A percentile compares a stretch with the other conserved stretches of the same genome.
Evolutionary conservation across 2,113 vertebrate species (phyloP).

Genomic region (Carollia perspicillata): DNA sequence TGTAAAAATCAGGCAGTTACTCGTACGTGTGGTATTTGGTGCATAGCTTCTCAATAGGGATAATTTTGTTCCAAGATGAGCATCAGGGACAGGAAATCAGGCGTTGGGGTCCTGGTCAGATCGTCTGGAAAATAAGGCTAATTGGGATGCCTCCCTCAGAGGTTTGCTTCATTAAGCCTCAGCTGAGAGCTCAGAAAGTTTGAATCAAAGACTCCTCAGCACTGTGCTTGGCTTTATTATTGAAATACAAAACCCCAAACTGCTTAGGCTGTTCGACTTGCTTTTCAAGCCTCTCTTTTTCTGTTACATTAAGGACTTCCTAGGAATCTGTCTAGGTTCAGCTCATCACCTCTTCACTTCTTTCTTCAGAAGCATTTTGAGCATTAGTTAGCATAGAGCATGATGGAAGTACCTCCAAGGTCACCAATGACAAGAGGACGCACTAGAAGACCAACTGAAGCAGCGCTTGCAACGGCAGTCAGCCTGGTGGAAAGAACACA

Average conservation of each 20-base stretch:
- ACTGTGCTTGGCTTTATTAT: background rate
- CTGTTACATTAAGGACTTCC: background rate
- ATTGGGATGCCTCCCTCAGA: constrained; percentile 37
- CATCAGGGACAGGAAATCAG: background rate
- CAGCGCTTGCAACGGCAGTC: background rate
- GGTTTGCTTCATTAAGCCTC: constrained; percentile 13
- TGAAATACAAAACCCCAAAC: constrained; percentile 3
- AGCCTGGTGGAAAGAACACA: background rate
- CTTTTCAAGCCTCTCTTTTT: constrained; percentile 18
- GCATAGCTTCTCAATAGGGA: background rate
- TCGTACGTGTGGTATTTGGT: background rate
- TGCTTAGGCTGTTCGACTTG: background rate
- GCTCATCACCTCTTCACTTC: background rate
- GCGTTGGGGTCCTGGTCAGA: constrained; percentile 44
- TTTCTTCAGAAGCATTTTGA: constrained; percentile 39
- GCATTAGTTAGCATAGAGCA: background rate
- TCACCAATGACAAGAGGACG: background rate
- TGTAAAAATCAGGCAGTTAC: background rate
- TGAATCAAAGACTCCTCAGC: background rate
- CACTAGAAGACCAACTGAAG: background rate
- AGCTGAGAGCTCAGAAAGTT: background rate
- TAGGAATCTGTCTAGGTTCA: background rate
- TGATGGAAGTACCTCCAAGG: background rate
- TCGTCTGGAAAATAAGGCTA: constrained; percentile 55
- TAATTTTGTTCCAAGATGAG: constrained; percentile 27